Evolutionary conservation across 1,140 invertebrate genomes (phyloP).

Genomic region (Condylostylus longicornis): DNA sequence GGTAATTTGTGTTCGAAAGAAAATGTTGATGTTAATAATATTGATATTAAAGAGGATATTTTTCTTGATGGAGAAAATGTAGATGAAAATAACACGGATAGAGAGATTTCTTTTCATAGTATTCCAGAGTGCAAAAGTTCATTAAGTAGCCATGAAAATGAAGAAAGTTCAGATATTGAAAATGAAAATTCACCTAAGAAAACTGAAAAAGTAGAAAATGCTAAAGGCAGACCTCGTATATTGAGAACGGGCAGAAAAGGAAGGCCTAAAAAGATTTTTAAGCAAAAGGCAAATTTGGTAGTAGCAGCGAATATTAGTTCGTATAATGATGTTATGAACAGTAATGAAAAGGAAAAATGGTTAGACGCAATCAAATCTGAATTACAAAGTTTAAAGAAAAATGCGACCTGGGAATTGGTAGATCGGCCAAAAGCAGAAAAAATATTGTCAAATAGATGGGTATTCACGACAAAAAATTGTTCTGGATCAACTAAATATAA

Average conservation of each 20-base stretch:
- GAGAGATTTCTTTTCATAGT: not conserved
- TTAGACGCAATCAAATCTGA: constrained; percentile 17
- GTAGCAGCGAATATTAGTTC: not conserved
- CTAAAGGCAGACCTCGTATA: not conserved
- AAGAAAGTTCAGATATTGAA: not conserved
- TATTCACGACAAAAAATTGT: constrained; percentile 26
- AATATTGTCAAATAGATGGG: constrained; percentile 26
- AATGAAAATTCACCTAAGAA: not conserved
- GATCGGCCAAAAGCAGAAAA: constrained; percentile 11
- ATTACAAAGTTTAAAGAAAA: constrained; percentile 15
- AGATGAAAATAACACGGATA: not conserved
- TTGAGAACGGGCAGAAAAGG: not conserved
- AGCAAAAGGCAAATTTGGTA: not conserved
- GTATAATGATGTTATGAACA: constrained; percentile 7
- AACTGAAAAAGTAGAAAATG: not conserved
- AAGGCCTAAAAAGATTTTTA: not conserved
- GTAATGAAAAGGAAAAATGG: constrained; percentile 10
- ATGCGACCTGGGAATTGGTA: constrained; percentile 21
- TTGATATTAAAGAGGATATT: not conserved
- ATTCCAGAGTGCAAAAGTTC: not conserved
- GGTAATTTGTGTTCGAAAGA: not conserved
- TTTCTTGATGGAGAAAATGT: not conserved
- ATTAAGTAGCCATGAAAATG: not conserved
- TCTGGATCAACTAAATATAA: constrained; percentile 18
- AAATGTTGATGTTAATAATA: not conserved